These are phyloP conservation scores for Andrena bucephala DNA, from an alignment of 2,888 invertebrate genomes.

Conservation along the genomic window DNA sequence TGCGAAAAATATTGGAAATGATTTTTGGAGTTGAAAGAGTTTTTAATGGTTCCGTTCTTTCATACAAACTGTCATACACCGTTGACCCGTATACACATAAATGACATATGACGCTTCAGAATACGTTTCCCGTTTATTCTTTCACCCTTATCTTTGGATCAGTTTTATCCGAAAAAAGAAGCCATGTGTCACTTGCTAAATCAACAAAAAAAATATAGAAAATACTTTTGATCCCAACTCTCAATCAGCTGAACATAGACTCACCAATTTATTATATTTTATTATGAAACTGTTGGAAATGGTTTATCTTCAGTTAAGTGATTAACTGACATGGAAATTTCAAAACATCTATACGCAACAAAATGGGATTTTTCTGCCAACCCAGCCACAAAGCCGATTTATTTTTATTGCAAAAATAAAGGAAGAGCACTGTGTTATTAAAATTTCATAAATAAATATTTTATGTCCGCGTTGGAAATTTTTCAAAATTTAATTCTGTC, in stretches of 20 bases:
- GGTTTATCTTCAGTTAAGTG: neutral
- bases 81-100: slow-evolving; percentile 43
- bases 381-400: neutral
- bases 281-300: neutral
- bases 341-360: neutral
- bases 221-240: too few species aligned
- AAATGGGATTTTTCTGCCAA: neutral
- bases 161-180: neutral
- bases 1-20: slow-evolving; percentile 40
- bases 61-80: slow-evolving; percentile 46
- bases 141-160: slow-evolving; percentile 1
- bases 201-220: neutral
- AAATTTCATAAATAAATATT: neutral
- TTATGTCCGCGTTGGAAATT: neutral
- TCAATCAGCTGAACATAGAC: too few species aligned
- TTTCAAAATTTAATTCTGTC: neutral
- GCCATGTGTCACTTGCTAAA: neutral
- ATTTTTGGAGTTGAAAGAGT: slow-evolving; percentile 52
- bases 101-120: slow-evolving; percentile 53
- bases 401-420: slow-evolving; percentile 11
- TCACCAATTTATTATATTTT: neutral
- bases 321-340: neutral
- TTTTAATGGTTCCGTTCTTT: slow-evolving; percentile 51
- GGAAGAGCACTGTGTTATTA: too few species aligned
- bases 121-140: slow-evolving; percentile 25